A percentile compares a stretch with the other conserved stretches of the same genome.
Conservation (phyloP, 2,113 vertebrate genomes). For the Rhadina sibilatrix region DNA sequence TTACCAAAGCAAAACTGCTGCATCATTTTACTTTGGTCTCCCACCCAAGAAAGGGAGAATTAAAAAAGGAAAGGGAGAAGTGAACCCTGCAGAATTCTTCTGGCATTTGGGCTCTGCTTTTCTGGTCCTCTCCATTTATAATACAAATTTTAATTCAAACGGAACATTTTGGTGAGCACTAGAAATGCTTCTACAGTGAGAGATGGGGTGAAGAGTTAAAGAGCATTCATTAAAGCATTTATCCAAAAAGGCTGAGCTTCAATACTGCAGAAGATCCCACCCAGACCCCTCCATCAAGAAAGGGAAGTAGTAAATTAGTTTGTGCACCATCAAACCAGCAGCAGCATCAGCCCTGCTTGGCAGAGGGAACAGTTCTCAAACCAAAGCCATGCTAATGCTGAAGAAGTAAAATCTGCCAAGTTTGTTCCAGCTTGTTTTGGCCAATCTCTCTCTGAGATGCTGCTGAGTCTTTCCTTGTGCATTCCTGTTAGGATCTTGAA, state of each 20-base stretch:
- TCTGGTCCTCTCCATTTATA: neutral
- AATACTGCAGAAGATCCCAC: neutral
- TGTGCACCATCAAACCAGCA: neutral
- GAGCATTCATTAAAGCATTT: neutral
- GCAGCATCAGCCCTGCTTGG: neutral
- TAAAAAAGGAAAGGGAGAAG: neutral
- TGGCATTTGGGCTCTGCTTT: neutral
- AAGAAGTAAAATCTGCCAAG: neutral
- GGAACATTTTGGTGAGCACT: neutral
- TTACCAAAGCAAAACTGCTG: neutral
- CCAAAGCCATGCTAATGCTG: neutral
- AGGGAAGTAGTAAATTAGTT: neutral
- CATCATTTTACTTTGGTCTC: neutral
- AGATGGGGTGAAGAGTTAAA: neutral
- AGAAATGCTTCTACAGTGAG: neutral
- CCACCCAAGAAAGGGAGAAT: neutral
- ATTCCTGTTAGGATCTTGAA: neutral
- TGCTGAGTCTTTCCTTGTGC: neutral
- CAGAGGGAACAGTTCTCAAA: neutral
- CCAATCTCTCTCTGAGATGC: neutral
- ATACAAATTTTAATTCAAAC: neutral
- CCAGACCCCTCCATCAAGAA: neutral
- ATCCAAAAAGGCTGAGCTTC: neutral
- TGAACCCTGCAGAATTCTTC: neutral
- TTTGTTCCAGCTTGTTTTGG: neutral